These are phyloP conservation scores for Acleris holmiana DNA, from an alignment of 2,888 invertebrate species.

Conservation along the genomic window DNA sequence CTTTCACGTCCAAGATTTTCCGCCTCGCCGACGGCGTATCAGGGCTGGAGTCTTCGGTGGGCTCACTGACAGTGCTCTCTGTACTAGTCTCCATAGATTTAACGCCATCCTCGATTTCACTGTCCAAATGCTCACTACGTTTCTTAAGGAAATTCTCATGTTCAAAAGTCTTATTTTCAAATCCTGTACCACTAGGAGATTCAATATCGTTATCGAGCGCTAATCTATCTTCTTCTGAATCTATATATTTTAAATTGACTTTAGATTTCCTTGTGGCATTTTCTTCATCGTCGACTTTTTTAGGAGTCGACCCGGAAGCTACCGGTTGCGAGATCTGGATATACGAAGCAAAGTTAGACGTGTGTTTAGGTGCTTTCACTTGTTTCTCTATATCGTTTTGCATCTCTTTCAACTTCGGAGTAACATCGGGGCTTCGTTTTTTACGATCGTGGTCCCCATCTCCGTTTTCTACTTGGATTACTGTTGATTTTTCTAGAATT, in stretches of 20 bases:
- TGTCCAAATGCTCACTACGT: slow-evolving; percentile 70
- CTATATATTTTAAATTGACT: slow-evolving; percentile 68
- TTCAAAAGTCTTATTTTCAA: slow-evolving; percentile 78
- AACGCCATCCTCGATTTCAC: slow-evolving; percentile 60
- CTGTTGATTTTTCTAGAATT: slow-evolving; percentile 80
- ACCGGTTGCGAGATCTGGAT: slow-evolving; percentile 83
- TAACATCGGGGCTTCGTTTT: slow-evolving; percentile 54
- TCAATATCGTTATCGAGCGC: slow-evolving; percentile 74
- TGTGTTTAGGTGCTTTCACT: slow-evolving; percentile 77
- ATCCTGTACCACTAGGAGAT: slow-evolving; percentile 77
- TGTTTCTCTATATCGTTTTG: slow-evolving; percentile 76
- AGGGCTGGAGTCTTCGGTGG: slow-evolving; percentile 71
- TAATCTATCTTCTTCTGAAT: slow-evolving; percentile 65
- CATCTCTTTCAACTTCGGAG: slow-evolving; percentile 55
- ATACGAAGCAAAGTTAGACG: slow-evolving; percentile 86
- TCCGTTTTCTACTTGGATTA: slow-evolving; percentile 76
- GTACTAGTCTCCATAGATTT: slow-evolving; percentile 79
- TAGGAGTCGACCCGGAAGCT: slow-evolving; percentile 71
- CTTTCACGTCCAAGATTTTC: slow-evolving; percentile 63
- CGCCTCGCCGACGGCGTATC: slow-evolving; percentile 71
- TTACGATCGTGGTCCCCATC: slow-evolving; percentile 62
- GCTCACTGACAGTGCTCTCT: slow-evolving; percentile 74
- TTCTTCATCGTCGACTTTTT: slow-evolving; percentile 55
- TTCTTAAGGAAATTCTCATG: slow-evolving; percentile 78
- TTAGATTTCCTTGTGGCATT: slow-evolving; percentile 55